These are phyloP conservation scores for Enteromius mattozi DNA, from an alignment of 2,797 vertebrate species.

Conservation along the genomic window DNA sequence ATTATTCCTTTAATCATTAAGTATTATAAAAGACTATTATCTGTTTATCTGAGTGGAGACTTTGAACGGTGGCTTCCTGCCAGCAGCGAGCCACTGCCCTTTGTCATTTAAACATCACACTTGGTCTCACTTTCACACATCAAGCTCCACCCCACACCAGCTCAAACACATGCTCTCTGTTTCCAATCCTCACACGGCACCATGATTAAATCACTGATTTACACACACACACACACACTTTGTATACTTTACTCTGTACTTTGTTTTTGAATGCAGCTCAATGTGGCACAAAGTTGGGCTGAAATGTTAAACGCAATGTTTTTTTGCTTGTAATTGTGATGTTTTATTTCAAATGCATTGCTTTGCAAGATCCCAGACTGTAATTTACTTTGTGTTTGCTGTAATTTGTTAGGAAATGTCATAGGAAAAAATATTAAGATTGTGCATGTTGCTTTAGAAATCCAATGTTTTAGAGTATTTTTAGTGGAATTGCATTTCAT, in stretches of 20 bases:
- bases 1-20: not conserved
- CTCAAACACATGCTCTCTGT: not conserved
- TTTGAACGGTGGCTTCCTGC: not conserved
- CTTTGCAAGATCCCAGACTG: slow-evolving; percentile 15
- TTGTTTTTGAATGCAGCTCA: slow-evolving; percentile 1
- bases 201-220: not conserved
- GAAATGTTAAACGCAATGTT: slow-evolving; percentile 12
- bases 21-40: slow-evolving; percentile 8
- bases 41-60: slow-evolving; percentile 11
- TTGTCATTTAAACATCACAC: slow-evolving; percentile 19
- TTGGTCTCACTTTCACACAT: slow-evolving; percentile 35
- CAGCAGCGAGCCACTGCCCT: not conserved
- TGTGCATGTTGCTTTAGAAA: slow-evolving; percentile 28
- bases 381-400: slow-evolving; percentile 35
- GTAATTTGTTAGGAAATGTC: slow-evolving; percentile 19
- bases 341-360: slow-evolving; percentile 17
- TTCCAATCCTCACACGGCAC: slow-evolving; percentile 5
- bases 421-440: not conserved
- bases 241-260: slow-evolving; percentile 22
- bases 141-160: slow-evolving; percentile 27
- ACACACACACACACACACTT: slow-evolving; percentile 1
- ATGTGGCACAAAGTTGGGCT: slow-evolving; percentile 10
- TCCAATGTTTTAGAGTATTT: not conserved
- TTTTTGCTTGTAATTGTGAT: slow-evolving; percentile 26
- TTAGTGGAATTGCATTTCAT: slow-evolving; percentile 22